phyloP scores from a whole-genome alignment of 2,797 vertebrate genomes.

The Amazona ochrocephala region DNA sequence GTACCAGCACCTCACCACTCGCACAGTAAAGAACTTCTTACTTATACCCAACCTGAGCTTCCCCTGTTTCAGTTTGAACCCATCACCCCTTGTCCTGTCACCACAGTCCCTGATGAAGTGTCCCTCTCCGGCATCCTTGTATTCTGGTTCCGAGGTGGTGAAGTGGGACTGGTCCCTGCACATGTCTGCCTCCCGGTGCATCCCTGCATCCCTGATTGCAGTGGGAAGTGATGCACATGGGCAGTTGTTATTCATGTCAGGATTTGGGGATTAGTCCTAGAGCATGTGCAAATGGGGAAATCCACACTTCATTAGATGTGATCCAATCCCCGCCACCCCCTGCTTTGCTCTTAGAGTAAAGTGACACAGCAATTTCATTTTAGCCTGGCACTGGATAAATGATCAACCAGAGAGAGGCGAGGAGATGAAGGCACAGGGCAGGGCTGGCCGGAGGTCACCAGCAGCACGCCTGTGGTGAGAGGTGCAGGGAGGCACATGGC shows the following conservation, averaged over 20 bases:
- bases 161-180: not conserved
- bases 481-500: not conserved
- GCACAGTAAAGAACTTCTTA: not conserved
- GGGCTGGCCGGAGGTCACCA: not conserved
- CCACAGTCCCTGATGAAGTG: not conserved
- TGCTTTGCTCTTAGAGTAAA: not conserved
- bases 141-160: fast-evolving
- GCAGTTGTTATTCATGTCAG: conserved; percentile 78
- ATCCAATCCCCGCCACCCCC: not conserved
- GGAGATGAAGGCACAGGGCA: not conserved
- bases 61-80: not conserved
- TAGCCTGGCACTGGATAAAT: not conserved
- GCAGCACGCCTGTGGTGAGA: fast-evolving
- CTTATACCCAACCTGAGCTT: not conserved
- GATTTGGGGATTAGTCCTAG: conserved; percentile 78
- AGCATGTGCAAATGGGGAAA: conserved; percentile 79
- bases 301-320: conserved; percentile 78
- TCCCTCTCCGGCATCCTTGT: not conserved
- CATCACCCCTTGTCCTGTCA: not conserved
- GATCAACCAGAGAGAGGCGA: not conserved
- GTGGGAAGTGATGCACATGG: conserved; percentile 73
- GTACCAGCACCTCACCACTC: not conserved
- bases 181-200: fast-evolving
- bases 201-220: not conserved
- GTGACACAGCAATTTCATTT: not conserved